Conservation (phyloP, 2,113 vertebrate genomes). For the Oncorhynchus tshawytscha region DNA sequence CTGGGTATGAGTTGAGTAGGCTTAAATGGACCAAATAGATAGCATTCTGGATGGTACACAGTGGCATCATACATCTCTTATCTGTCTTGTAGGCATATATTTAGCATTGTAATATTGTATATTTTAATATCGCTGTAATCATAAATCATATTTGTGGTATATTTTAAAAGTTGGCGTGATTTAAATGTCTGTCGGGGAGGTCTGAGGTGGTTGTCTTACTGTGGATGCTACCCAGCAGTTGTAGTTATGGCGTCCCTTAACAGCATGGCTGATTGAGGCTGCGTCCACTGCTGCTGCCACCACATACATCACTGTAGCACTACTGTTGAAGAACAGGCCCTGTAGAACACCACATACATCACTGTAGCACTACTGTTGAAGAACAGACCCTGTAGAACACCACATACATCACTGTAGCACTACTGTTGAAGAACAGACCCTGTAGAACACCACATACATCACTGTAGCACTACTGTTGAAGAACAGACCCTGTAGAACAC, state of each 20-base stretch:
- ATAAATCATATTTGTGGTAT: background rate
- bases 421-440: no score
- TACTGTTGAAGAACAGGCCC: no score
- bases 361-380: no score
- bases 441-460: no score
- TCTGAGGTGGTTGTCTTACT: conserved; percentile 68
- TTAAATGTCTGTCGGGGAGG: background rate
- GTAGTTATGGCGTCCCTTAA: conserved; percentile 81
- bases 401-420: no score
- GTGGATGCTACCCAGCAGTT: conserved; percentile 90
- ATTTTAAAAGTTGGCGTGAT: background rate
- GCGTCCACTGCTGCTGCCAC: conserved; percentile 81
- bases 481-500: no score
- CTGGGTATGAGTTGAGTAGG: background rate
- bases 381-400: no score
- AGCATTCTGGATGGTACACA: background rate
- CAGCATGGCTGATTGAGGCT: conserved; percentile 73
- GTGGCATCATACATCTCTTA: background rate
- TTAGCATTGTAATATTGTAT: background rate
- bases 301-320: no score
- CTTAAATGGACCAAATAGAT: background rate
- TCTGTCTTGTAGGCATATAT: no score
- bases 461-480: no score
- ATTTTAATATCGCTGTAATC: background rate
- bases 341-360: no score